These are phyloP conservation scores for Pinctada fucata DNA, from an alignment of 2,888 invertebrate species.

Conservation along the genomic window DNA sequence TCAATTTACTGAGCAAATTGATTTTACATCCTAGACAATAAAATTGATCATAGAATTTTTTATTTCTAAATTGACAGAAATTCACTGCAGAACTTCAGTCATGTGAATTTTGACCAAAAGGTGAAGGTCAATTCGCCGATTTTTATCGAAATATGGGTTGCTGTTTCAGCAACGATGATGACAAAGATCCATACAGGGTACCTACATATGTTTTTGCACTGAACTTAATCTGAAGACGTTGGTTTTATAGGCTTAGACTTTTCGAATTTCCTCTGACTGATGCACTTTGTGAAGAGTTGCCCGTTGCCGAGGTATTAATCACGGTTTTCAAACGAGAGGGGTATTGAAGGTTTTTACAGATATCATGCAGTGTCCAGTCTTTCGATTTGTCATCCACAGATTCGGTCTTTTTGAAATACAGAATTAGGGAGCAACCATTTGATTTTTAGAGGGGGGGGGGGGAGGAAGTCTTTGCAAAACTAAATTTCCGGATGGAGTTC, in stretches of 20 bases:
- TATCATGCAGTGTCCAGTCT: too few relatives aligned
- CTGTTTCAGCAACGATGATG: slow-evolving; percentile 57
- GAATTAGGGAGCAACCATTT: too few relatives aligned
- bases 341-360: too few relatives aligned
- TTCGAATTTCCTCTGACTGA: background rate
- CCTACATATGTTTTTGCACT: slow-evolving; percentile 1
- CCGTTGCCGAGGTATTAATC: background rate
- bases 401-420: too few relatives aligned
- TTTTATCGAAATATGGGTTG: slow-evolving; percentile 52
- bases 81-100: slow-evolving; percentile 31
- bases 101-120: slow-evolving; percentile 36
- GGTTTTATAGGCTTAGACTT: background rate
- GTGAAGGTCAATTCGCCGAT: slow-evolving; percentile 31
- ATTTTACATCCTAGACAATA: background rate
- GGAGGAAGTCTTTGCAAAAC: too few relatives aligned
- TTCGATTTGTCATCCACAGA: too few relatives aligned
- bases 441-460: too few relatives aligned
- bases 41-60: background rate
- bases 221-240: too few relatives aligned
- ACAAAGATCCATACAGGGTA: slow-evolving; percentile 41
- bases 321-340: too few relatives aligned
- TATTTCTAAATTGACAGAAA: background rate
- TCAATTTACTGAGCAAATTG: too few relatives aligned
- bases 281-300: background rate
- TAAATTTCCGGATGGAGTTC: too few relatives aligned